phyloP scores from a whole-genome alignment of 2,113 vertebrate genomes.

The Herpailurus yagouaroundi region DNA sequence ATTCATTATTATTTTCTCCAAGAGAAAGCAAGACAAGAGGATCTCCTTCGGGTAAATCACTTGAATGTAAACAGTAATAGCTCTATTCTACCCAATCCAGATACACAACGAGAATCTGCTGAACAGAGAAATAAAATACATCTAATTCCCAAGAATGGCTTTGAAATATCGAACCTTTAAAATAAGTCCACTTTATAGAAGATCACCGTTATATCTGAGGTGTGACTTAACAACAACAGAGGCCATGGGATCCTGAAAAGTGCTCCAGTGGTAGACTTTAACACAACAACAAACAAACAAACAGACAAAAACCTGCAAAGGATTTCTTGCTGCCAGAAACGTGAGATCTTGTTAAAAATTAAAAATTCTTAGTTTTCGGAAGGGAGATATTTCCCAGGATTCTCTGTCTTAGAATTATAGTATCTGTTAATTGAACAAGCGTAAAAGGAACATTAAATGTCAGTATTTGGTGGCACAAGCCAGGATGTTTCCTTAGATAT shows the following conservation, averaged over 20 bases:
- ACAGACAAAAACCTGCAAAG: background rate
- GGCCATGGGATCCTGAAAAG: background rate
- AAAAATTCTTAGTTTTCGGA: background rate
- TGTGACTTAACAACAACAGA: background rate
- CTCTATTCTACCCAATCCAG: background rate
- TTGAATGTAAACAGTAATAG: background rate
- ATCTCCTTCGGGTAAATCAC: background rate
- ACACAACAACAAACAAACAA: background rate
- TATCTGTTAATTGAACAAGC: background rate
- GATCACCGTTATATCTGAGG: background rate
- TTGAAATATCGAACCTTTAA: background rate
- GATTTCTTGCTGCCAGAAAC: background rate
- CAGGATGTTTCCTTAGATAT: background rate
- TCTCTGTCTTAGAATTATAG: background rate
- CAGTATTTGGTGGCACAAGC: background rate
- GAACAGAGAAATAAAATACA: conserved; percentile 15
- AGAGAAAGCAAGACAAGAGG: conserved; percentile 34
- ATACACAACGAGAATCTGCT: background rate
- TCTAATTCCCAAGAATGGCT: background rate
- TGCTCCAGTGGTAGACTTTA: background rate
- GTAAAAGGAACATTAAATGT: background rate
- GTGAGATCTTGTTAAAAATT: background rate
- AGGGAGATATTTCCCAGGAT: background rate
- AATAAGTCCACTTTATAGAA: background rate
- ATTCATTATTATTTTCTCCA: conserved; percentile 22